Percentiles rank a stretch among this genome's conserved stretches.
Conservation (phyloP, 2,797 vertebrate genomes). For the Sciurus carolinensis region DNA sequence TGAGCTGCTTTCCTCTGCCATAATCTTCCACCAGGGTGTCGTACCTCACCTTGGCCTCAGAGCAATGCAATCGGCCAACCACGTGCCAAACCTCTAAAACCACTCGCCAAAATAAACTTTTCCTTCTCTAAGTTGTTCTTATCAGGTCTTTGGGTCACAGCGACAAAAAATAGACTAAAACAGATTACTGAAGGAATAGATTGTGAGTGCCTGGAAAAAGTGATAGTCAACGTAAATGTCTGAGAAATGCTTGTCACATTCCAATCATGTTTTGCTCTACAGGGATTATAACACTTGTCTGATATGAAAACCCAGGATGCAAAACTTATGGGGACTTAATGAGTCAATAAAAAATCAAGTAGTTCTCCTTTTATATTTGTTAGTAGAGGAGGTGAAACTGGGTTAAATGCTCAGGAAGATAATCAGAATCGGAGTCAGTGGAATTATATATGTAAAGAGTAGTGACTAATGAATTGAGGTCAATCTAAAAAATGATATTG, state of each 20-base stretch:
- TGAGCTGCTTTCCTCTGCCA: too few species aligned
- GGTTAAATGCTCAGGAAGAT: not conserved
- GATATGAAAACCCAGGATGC: not conserved
- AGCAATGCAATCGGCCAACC: too few species aligned
- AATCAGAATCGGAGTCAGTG: not conserved
- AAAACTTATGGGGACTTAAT: not conserved
- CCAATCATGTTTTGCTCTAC: conserved; percentile 13
- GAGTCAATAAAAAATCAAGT: not conserved
- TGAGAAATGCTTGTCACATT: not conserved
- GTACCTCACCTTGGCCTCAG: too few species aligned
- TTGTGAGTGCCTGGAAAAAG: not conserved
- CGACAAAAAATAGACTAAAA: too few species aligned
- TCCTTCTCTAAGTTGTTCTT: too few species aligned
- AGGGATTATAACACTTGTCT: not conserved
- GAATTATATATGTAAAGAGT: not conserved
- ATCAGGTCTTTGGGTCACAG: too few species aligned
- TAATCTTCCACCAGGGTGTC: too few species aligned
- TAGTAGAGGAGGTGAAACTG: not conserved
- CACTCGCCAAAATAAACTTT: too few species aligned
- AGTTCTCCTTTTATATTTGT: conserved; percentile 13
- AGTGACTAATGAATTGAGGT: not conserved
- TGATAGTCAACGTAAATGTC: not conserved
- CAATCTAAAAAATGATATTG: conserved; percentile 29
- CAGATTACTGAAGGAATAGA: not conserved
- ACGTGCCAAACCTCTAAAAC: too few species aligned